Evolutionary conservation across 2,888 invertebrate species (phyloP).

Genomic region (Endotricha flammealis): DNA sequence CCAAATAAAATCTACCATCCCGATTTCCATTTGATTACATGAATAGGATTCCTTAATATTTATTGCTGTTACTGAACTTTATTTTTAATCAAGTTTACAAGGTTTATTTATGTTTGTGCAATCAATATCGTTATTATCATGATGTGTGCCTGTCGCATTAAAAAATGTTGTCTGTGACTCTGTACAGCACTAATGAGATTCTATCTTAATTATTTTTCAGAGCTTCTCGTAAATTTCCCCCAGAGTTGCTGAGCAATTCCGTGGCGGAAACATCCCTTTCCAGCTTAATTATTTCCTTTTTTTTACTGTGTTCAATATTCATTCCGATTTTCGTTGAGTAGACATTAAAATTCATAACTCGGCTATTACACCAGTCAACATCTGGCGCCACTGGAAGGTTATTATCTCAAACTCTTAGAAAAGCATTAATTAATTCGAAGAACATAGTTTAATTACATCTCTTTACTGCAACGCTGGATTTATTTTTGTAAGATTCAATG

Average conservation of each 20-base stretch:
- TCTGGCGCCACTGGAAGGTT: constrained; percentile 60
- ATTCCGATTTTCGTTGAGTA: constrained; percentile 58
- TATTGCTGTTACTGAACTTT: background rate
- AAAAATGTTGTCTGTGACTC: constrained; percentile 19
- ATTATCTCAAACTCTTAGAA: constrained; percentile 56
- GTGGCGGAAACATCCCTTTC: constrained; percentile 54
- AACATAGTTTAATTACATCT: constrained; percentile 32
- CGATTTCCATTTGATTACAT: constrained; percentile 7
- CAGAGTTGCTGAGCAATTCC: constrained; percentile 50
- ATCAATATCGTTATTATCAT: background rate
- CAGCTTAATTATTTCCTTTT: constrained; percentile 61
- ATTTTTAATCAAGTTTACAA: too few relatives aligned
- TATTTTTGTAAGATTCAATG: too few relatives aligned
- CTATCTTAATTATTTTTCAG: constrained; percentile 61
- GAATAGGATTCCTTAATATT: constrained; percentile 3
- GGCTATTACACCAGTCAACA: constrained; percentile 66
- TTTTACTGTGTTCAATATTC: constrained; percentile 66
- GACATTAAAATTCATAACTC: constrained; percentile 71
- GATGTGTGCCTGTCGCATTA: background rate
- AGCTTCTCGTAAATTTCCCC: constrained; percentile 49
- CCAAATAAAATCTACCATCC: constrained; percentile 11
- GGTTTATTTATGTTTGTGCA: background rate
- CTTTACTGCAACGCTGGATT: constrained; percentile 15
- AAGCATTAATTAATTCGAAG: constrained; percentile 54
- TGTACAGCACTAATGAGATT: constrained; percentile 51